A percentile compares a stretch with the other conserved stretches of the same genome.
phyloP scores from a whole-genome alignment of 1,140 invertebrate genomes.

The Heliconius himera region DNA sequence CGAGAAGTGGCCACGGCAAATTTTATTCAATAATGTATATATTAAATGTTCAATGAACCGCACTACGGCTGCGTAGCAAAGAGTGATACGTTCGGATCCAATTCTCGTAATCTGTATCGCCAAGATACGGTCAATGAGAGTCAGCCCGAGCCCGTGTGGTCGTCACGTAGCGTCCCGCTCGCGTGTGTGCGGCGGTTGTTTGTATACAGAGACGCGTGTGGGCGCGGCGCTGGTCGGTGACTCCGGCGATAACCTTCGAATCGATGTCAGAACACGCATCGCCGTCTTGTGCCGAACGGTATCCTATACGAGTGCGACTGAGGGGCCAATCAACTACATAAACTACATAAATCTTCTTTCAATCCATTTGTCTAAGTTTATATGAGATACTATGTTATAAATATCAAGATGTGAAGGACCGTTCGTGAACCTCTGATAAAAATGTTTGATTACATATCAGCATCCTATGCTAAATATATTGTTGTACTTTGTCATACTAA shows the following conservation, averaged over 20 bases:
- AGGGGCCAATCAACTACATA: slow-evolving; percentile 32
- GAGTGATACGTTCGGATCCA: neutral
- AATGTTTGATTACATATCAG: neutral
- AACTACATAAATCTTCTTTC: slow-evolving; percentile 29
- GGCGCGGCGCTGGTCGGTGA: slow-evolving; percentile 75
- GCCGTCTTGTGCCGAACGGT: slow-evolving; percentile 52
- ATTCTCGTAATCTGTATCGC: slow-evolving; percentile 20
- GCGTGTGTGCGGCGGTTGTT: slow-evolving; percentile 63
- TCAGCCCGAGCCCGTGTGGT: slow-evolving; percentile 33
- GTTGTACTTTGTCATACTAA: neutral
- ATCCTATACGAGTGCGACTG: slow-evolving; percentile 40
- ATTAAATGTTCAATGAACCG: slow-evolving; percentile 35
- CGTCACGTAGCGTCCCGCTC: slow-evolving; percentile 35
- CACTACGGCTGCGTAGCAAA: slow-evolving; percentile 17
- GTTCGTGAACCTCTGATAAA: slow-evolving; percentile 2
- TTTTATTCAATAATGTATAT: slow-evolving; percentile 29
- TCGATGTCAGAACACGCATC: slow-evolving; percentile 65
- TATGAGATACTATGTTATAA: neutral
- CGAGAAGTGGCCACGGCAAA: slow-evolving; percentile 36
- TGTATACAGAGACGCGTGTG: slow-evolving; percentile 75
- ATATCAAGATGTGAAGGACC: slow-evolving; percentile 11
- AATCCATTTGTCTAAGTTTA: slow-evolving; percentile 19
- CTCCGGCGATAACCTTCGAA: slow-evolving; percentile 77
- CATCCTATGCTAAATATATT: neutral
- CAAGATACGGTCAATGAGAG: slow-evolving; percentile 46